phyloP scores from a whole-genome alignment of 2,888 invertebrate species.

The Cylloceria caligata region DNA sequence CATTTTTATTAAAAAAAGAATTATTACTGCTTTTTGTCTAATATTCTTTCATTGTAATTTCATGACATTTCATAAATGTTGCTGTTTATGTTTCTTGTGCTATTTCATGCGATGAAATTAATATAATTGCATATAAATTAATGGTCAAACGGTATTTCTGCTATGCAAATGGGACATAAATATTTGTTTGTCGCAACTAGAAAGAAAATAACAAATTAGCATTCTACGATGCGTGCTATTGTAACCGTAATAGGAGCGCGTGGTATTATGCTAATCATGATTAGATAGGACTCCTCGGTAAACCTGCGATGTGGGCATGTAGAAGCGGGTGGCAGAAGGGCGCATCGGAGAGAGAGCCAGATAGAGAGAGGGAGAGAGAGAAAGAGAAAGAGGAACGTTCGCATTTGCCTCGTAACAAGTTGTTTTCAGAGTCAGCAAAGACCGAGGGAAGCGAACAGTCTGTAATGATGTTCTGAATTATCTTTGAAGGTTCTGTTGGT shows the following conservation, averaged over 20 bases:
- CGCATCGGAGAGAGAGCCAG: not conserved
- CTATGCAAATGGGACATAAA: not conserved
- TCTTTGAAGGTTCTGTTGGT: conserved; percentile 59
- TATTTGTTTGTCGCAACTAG: conserved; percentile 9
- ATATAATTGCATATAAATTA: too few relatives aligned
- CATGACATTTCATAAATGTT: not conserved
- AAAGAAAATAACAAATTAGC: conserved; percentile 52
- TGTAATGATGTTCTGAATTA: conserved; percentile 61
- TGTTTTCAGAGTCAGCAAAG: conserved; percentile 70
- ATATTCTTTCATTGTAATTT: not conserved
- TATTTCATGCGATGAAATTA: too few relatives aligned
- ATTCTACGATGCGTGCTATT: conserved; percentile 36
- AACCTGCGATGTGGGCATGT: conserved; percentile 30
- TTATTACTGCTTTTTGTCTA: not conserved
- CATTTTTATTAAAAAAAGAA: conserved; percentile 16
- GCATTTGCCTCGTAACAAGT: conserved; percentile 62
- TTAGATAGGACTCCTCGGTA: conserved; percentile 59
- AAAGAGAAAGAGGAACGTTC: not conserved
- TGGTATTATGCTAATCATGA: conserved; percentile 66
- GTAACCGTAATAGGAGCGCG: conserved; percentile 38
- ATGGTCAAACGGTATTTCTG: too few relatives aligned
- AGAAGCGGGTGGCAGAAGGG: conserved; percentile 3
- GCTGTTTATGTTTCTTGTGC: not conserved
- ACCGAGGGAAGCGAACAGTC: conserved; percentile 58
- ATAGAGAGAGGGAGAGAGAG: conserved; percentile 1